phyloP scores from a whole-genome alignment of 2,888 invertebrate genomes.

The Sarcophaga variegata region DNA sequence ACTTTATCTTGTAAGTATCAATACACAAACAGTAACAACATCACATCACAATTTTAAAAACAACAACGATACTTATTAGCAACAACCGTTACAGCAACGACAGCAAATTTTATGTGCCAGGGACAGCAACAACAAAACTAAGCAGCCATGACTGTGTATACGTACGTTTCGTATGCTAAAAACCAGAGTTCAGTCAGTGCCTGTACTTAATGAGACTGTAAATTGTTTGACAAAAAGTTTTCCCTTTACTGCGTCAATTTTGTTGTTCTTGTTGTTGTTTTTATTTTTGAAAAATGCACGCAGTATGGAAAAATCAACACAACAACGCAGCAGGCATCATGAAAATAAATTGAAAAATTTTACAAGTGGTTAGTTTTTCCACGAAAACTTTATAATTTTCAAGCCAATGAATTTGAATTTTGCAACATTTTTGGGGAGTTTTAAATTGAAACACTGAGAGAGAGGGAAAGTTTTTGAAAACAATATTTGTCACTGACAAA shows the following conservation, averaged over 20 bases:
- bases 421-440: neutral
- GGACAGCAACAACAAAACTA: neutral
- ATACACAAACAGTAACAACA: no score
- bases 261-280: constrained; percentile 29
- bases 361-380: constrained; percentile 10
- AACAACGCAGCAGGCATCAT: neutral
- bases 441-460: no score
- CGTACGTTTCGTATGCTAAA: neutral
- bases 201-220: constrained; percentile 51
- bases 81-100: no score
- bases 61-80: no score
- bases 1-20: no score
- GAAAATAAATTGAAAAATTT: constrained; percentile 43
- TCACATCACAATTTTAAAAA: no score
- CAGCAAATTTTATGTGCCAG: no score
- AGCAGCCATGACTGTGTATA: neutral
- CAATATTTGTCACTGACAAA: no score
- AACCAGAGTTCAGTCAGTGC: constrained; percentile 26
- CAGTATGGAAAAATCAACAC: neutral
- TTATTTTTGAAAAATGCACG: constrained; percentile 16
- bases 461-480: no score
- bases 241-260: constrained; percentile 2
- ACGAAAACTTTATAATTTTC: constrained; percentile 8
- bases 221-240: constrained; percentile 55
- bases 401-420: neutral